Percentiles rank a stretch among this genome's conserved stretches.
These are phyloP conservation scores for Oryzias curvinotus DNA, from an alignment of 2,113 vertebrate genomes.

Conservation along the genomic window DNA sequence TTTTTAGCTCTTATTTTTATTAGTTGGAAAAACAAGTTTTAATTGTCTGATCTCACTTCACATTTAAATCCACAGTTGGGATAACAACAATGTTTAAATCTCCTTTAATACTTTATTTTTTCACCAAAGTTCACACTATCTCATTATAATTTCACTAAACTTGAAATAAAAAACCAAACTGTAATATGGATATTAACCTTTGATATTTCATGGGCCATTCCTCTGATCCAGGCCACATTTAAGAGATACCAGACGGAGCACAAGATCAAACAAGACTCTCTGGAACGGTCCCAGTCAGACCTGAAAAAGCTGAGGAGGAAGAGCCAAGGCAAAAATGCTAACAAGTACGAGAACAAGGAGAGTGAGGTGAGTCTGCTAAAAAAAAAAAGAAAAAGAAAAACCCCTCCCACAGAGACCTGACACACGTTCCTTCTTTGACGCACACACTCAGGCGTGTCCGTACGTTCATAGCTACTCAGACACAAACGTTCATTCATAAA, in stretches of 20 bases:
- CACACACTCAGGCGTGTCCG: neutral
- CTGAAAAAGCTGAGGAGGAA: constrained; percentile 94
- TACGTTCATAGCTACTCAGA: constrained; percentile 9
- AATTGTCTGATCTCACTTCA: no score
- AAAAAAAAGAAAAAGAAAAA: neutral
- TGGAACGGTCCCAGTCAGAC: constrained; percentile 92
- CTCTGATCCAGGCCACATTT: constrained; percentile 87
- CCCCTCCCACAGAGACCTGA: neutral
- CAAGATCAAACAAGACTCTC: constrained; percentile 88
- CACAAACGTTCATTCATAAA: constrained; percentile 24
- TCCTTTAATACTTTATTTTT: no score
- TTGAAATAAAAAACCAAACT: no score
- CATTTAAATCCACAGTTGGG: no score
- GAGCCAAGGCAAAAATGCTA: constrained; percentile 93
- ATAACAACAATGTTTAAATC: no score
- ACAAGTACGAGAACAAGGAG: constrained; percentile 92
- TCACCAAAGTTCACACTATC: no score
- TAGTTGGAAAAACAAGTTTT: no score
- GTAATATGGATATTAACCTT: neutral
- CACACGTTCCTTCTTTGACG: constrained; percentile 1
- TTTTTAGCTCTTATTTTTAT: no score
- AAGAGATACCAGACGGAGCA: constrained; percentile 95
- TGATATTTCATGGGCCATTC: constrained; percentile 11
- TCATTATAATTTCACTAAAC: no score
- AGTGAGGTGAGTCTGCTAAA: constrained; percentile 82